Percentiles rank a stretch among this genome's conserved stretches.
Conservation (phyloP, 1,140 invertebrate genomes). For the Sitophilus oryzae region DNA sequence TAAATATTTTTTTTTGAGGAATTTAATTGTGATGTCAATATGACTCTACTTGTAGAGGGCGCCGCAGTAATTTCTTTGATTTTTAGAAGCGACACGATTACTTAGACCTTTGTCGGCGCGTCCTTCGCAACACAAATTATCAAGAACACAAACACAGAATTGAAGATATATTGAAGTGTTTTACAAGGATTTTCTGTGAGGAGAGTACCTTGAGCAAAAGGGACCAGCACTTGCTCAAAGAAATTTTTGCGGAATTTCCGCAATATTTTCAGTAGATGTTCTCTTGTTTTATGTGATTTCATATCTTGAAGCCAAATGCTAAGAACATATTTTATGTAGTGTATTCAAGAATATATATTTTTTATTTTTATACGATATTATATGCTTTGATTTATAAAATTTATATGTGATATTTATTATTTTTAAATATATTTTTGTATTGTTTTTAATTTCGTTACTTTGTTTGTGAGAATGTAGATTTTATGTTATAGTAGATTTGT, state of each 20-base stretch:
- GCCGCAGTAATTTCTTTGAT: constrained; percentile 21
- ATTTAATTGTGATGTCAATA: not conserved
- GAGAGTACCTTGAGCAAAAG: constrained; percentile 63
- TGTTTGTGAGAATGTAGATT: no score
- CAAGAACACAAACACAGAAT: constrained; percentile 66
- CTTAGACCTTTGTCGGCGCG: constrained; percentile 67
- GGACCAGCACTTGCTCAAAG: constrained; percentile 69
- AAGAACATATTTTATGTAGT: no score
- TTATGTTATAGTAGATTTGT: no score
- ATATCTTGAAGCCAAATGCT: no score
- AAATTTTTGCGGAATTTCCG: constrained; percentile 79
- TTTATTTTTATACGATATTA: no score
- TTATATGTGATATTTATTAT: no score
- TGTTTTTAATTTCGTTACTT: no score
- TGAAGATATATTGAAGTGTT: constrained; percentile 72
- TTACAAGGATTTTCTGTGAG: constrained; percentile 77
- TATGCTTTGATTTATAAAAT: no score
- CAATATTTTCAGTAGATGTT: constrained; percentile 61
- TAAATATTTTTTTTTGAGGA: not conserved
- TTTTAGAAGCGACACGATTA: constrained; percentile 66
- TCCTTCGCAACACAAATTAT: constrained; percentile 71
- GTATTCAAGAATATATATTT: no score
- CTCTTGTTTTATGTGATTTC: no score
- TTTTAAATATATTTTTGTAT: no score
- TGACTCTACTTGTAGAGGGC: not conserved